Conservation (phyloP, 2,797 vertebrate species). For the Capromys pilorides region DNA sequence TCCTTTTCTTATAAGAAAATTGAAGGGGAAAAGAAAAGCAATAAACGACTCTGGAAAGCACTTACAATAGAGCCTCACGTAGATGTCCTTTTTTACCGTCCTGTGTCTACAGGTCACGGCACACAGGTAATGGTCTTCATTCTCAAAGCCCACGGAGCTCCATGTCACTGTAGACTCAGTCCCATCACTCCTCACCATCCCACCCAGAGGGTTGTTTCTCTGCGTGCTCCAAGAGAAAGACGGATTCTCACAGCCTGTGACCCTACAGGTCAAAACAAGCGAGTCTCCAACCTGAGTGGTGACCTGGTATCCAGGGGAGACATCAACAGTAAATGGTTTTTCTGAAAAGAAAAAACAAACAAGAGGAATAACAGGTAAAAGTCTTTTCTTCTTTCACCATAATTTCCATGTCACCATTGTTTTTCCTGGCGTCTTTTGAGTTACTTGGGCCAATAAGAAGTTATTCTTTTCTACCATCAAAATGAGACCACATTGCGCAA, state of each 20-base stretch:
- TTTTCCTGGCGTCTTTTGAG: not conserved
- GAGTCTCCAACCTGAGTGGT: constrained; percentile 83
- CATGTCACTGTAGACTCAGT: constrained; percentile 86
- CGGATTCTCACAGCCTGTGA: constrained; percentile 87
- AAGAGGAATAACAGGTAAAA: constrained; percentile 46
- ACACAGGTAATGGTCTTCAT: constrained; percentile 88
- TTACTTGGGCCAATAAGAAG: constrained; percentile 34
- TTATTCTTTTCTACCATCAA: not conserved
- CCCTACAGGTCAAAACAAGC: constrained; percentile 86
- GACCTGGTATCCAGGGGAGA: constrained; percentile 80
- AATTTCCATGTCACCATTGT: not conserved
- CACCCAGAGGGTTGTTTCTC: constrained; percentile 77
- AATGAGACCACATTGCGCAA: not conserved
- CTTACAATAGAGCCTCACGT: constrained; percentile 91
- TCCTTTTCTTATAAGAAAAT: not conserved
- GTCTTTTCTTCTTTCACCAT: constrained; percentile 9
- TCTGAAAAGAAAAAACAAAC: constrained; percentile 81
- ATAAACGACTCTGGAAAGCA: not conserved
- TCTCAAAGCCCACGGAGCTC: constrained; percentile 81
- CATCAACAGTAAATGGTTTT: constrained; percentile 86
- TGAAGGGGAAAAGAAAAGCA: not conserved
- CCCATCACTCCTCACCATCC: constrained; percentile 27
- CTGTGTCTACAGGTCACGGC: constrained; percentile 85
- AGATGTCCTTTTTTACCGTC: constrained; percentile 79
- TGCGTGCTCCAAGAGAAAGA: constrained; percentile 89